A percentile compares a stretch with the other conserved stretches of the same genome.
Evolutionary conservation across 2,113 vertebrate genomes (phyloP).

Genomic region (Silurus meridionalis): DNA sequence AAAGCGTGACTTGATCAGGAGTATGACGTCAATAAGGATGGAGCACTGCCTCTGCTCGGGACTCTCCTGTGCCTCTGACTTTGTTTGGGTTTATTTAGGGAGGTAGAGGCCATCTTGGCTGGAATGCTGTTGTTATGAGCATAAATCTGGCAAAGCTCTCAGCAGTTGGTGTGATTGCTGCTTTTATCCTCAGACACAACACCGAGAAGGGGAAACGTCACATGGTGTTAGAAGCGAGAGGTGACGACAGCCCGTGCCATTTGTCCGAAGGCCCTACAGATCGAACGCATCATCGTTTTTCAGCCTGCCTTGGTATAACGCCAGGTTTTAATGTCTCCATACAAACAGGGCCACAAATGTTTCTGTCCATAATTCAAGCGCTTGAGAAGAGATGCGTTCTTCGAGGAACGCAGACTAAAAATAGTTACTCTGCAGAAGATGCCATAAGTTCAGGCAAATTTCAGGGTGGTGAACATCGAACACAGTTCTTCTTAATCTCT

Average conservation of each 20-base stretch:
- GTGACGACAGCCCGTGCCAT: background rate
- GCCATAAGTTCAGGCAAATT: background rate
- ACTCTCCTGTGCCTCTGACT: slow-evolving; percentile 45
- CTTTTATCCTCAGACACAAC: slow-evolving; percentile 57
- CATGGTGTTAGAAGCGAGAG: background rate
- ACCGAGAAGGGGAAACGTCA: slow-evolving; percentile 16
- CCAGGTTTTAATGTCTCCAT: background rate
- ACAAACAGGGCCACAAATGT: background rate
- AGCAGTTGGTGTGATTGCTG: slow-evolving; percentile 33
- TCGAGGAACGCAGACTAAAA: background rate
- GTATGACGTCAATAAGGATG: slow-evolving; percentile 16
- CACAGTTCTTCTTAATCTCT: background rate
- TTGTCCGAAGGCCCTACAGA: background rate
- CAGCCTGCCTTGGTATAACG: background rate
- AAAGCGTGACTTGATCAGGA: slow-evolving; percentile 19
- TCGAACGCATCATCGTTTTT: no score
- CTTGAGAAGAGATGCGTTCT: slow-evolving; percentile 6
- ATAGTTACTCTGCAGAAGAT: slow-evolving; percentile 6
- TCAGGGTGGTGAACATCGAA: background rate
- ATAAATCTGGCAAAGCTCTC: slow-evolving; percentile 34
- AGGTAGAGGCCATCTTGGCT: slow-evolving; percentile 51
- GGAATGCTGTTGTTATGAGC: slow-evolving; percentile 49
- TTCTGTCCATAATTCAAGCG: background rate
- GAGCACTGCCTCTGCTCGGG: background rate
- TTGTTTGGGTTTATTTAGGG: slow-evolving; percentile 60